Percentiles rank a stretch among this genome's conserved stretches.
Conservation (phyloP, 2,797 vertebrate genomes). For the Cheirogaleus major region DNA sequence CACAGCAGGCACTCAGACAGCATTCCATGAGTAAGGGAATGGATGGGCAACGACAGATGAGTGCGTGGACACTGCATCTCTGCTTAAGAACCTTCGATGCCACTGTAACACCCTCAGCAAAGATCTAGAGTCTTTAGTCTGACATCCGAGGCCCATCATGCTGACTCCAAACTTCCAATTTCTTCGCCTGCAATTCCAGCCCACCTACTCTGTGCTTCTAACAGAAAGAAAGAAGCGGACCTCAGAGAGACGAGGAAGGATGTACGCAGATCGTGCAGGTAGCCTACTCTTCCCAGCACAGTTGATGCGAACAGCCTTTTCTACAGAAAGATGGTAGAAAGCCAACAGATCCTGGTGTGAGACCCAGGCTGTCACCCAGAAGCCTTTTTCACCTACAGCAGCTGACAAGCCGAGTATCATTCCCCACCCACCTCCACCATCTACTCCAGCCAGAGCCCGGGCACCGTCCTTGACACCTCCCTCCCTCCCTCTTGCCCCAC, state of each 20-base stretch:
- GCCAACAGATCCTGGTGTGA: not conserved
- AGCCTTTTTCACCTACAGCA: conserved; percentile 40
- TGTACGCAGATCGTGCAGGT: not conserved
- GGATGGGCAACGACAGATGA: not conserved
- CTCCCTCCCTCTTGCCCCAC: not conserved
- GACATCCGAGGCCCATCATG: not conserved
- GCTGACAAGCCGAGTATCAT: not conserved
- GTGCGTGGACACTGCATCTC: not conserved
- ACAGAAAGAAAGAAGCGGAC: not conserved
- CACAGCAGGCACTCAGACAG: not conserved
- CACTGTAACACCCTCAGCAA: not conserved
- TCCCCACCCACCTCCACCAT: conserved; percentile 6
- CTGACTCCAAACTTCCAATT: not conserved
- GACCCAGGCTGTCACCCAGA: not conserved
- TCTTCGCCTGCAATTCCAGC: not conserved
- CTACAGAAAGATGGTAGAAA: not conserved
- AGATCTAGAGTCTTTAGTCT: not conserved
- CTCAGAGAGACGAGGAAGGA: not conserved
- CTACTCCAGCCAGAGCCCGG: not conserved
- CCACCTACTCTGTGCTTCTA: not conserved
- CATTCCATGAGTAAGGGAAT: not conserved
- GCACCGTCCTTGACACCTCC: not conserved
- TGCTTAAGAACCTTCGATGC: not conserved
- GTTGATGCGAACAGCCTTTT: not conserved
- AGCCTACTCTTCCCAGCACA: not conserved